Evolutionary conservation across 2,797 vertebrate genomes (phyloP).

Genomic region (Hippopotamyrus pictus): DNA sequence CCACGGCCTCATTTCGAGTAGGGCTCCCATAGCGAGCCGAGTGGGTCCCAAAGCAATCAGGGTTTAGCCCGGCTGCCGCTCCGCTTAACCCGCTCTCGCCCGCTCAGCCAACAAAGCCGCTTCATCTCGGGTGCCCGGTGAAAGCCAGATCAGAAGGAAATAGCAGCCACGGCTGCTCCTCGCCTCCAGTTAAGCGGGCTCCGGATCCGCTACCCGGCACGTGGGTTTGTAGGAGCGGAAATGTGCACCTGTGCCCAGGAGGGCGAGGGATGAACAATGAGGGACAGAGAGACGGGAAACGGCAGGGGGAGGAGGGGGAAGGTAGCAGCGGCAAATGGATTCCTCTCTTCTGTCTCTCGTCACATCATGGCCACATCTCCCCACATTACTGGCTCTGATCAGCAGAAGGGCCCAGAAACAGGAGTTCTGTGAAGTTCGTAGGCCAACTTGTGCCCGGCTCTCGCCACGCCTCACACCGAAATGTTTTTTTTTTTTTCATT

Average conservation of each 20-base stretch:
- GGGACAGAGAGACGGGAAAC: neutral
- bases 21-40: neutral
- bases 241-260: neutral
- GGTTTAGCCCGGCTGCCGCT: conserved; percentile 27
- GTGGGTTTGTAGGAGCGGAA: neutral
- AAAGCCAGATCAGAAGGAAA: neutral
- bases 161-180: neutral
- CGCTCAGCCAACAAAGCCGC: neutral
- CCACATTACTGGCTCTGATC: neutral
- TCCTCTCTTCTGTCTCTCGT: conserved; percentile 25
- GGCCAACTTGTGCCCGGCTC: neutral
- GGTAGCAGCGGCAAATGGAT: conserved; percentile 10
- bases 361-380: conserved; percentile 21
- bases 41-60: conserved; percentile 20
- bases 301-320: neutral
- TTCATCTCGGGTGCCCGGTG: neutral
- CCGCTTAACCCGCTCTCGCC: conserved; percentile 6
- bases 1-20: conserved; percentile 16
- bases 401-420: neutral
- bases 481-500: neutral
- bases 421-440: neutral
- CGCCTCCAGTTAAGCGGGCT: neutral
- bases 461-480: neutral
- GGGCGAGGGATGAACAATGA: neutral
- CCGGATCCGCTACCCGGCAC: neutral